Evolutionary conservation across 2,888 invertebrate species (phyloP), one percentile per base, ranked within the genome.

Genomic region (Aleiodes leptofemur): DNA sequence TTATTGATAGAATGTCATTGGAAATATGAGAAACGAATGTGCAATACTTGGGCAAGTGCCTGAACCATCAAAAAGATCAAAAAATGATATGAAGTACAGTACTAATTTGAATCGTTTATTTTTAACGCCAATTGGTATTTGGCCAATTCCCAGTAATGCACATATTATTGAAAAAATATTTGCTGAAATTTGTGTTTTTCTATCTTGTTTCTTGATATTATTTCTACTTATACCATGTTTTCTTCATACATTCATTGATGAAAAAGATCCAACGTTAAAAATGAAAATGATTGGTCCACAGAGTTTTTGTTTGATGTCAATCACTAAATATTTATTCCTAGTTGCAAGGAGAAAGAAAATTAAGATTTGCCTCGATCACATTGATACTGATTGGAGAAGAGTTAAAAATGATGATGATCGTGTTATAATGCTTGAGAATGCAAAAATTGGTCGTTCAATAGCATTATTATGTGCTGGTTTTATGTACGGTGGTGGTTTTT

Each of bases 401-500:
- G 70, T 71, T 5, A 14, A 73, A 8, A 31, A 31, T 64, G 1
- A 16, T 0, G 23, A 74, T 0, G 85, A 86, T 29, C 76, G 77
- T 6, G 34, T 76, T 6, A 79, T 84, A 4, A 86, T 86, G 85
- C 29, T 80, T 3, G 64, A 16, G 3, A 82, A 82, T 29, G 86
- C 83, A 0, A 82, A 77, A 16, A 78, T 82, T 6, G 85, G 85
- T 1, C 78, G 83, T 23, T 81, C 76, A 48, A 72, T 85, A 14
- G 82, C 81, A 0, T 73, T 73, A 0, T 71, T 84, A 2, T 81
- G 83, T 70, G 83, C 83, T 0, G 74, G n/a, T 4, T 85, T 84
- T 55, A 86, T 85, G 85, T 86, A 86, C 69, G 79, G 81, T 6
- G 87, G 86, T 0, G 85, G 85, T 4, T 80, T 87, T 29, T 85